A percentile compares a stretch with the other conserved stretches of the same genome.
Evolutionary conservation across 2,797 vertebrate genomes (phyloP).

Genomic region (Champsocephalus gunnari): DNA sequence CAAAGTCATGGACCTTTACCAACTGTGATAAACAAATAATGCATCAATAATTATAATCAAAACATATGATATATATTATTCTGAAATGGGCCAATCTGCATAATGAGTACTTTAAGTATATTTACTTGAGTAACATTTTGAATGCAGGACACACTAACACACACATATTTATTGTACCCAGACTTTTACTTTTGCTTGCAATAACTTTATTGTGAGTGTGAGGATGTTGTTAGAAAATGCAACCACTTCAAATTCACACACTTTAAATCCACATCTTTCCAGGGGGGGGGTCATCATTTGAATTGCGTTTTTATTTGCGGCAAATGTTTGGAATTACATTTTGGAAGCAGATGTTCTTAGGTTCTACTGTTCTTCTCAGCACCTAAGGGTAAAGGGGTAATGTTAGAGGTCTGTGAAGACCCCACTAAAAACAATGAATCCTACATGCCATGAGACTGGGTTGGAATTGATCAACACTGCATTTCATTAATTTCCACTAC

Average conservation of each 20-base stretch:
- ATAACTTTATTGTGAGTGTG: neutral
- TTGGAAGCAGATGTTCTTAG: neutral
- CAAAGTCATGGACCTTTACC: too few species aligned
- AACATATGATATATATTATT: too few species aligned
- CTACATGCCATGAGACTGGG: neutral
- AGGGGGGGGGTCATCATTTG: neutral
- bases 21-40: too few species aligned
- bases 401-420: neutral
- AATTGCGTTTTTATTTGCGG: neutral
- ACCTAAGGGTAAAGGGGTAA: neutral
- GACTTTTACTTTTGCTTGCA: neutral
- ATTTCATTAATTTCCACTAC: neutral
- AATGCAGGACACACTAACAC: neutral
- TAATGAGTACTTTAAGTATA: too few species aligned
- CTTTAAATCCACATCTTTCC: neutral
- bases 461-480: neutral
- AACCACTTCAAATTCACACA: neutral
- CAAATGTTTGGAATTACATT: neutral
- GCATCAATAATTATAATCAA: too few species aligned
- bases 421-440: neutral
- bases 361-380: neutral
- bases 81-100: too few species aligned
- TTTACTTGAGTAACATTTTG: too few species aligned
- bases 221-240: neutral
- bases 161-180: neutral